phyloP scores from a whole-genome alignment of 2,888 invertebrate species.

The Cheilosia vulpina region DNA sequence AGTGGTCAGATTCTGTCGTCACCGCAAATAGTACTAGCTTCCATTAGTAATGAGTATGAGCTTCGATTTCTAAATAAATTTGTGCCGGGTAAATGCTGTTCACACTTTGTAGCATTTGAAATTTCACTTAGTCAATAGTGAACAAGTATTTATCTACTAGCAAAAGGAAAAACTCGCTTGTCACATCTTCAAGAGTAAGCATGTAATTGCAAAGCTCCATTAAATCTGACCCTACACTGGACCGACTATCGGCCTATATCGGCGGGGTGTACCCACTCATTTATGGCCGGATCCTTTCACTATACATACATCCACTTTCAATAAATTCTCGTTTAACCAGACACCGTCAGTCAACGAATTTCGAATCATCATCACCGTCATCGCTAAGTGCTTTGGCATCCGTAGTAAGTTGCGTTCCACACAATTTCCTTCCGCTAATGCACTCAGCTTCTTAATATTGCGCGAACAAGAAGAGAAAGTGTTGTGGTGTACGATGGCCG shows the following conservation, averaged over 20 bases:
- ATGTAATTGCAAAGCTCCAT: conserved; percentile 32
- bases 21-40: no score
- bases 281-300: conserved; percentile 59
- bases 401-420: conserved; percentile 39
- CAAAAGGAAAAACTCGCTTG: neutral
- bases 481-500: conserved; percentile 48
- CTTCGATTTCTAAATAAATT: no score
- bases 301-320: conserved; percentile 22
- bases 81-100: no score
- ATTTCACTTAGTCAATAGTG: conserved; percentile 39
- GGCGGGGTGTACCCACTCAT: conserved; percentile 33
- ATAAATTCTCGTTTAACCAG: conserved; percentile 69
- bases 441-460: conserved; percentile 25
- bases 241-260: conserved; percentile 28
- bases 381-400: conserved; percentile 5
- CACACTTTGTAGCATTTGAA: conserved; percentile 26
- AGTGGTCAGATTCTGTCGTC: no score
- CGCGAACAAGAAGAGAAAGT: conserved; percentile 61
- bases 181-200: conserved; percentile 29
- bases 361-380: conserved; percentile 34
- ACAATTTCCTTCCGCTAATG: conserved; percentile 61
- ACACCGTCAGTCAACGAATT: conserved; percentile 41
- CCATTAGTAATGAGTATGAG: no score
- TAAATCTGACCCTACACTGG: conserved; percentile 50
- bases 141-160: neutral